Evolutionary conservation across 2,113 vertebrate genomes (phyloP).

Genomic region (Sprattus sprattus): DNA sequence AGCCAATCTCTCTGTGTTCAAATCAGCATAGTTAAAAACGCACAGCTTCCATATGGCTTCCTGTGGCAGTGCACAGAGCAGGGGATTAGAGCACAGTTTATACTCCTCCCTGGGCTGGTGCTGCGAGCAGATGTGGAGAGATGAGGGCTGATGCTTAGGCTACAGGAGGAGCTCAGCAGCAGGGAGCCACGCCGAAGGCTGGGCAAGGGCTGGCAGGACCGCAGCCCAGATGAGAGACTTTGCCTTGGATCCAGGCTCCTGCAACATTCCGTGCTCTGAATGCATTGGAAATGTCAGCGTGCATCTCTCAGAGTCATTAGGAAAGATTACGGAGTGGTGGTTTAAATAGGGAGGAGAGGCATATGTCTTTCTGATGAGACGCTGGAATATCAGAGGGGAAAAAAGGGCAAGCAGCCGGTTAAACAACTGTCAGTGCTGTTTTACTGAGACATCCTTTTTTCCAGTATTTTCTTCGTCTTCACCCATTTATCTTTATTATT

Average conservation of each 20-base stretch:
- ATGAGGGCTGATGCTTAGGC: neutral
- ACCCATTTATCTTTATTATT: neutral
- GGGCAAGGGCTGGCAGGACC: neutral
- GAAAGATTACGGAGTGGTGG: neutral
- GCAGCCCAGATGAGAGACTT: neutral
- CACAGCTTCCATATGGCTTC: conserved; percentile 13
- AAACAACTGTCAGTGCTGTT: neutral
- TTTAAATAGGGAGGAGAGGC: neutral
- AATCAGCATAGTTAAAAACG: neutral
- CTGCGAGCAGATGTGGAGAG: neutral
- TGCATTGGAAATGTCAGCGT: conserved; percentile 24
- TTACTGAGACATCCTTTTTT: neutral
- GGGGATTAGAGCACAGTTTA: neutral
- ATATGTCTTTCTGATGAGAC: neutral
- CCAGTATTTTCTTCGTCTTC: neutral
- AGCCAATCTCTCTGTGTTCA: neutral
- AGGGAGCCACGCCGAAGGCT: too few relatives aligned
- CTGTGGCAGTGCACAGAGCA: neutral
- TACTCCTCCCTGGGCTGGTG: neutral
- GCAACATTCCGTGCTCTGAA: conserved; percentile 25
- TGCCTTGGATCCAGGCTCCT: conserved; percentile 11
- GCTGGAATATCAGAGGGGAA: neutral
- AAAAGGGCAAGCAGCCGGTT: neutral
- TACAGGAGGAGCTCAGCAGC: too few relatives aligned
- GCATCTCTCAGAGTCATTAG: neutral